Conservation (phyloP, 1,140 invertebrate species). For the Centruroides vittatus region DNA sequence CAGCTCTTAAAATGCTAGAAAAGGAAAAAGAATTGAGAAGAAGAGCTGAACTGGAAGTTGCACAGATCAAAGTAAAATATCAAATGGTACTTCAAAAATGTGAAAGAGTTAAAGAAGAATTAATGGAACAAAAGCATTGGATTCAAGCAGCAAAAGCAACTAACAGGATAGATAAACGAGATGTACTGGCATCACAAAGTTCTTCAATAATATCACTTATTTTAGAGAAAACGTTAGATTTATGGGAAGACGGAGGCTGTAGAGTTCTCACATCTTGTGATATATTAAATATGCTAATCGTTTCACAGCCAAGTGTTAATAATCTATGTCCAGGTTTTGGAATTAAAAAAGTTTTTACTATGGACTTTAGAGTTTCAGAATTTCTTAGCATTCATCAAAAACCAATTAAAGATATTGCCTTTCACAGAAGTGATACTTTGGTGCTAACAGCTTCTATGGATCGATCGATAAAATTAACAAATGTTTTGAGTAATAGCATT, state of each 20-base stretch:
- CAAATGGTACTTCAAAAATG: conserved; percentile 20
- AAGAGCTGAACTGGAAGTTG: conserved; percentile 35
- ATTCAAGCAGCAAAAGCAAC: conserved; percentile 5
- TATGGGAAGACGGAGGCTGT: conserved; percentile 44
- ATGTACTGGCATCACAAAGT: not conserved
- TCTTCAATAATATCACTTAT: not conserved
- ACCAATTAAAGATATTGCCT: conserved; percentile 57
- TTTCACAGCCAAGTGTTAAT: conserved; percentile 54
- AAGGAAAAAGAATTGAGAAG: conserved; percentile 29
- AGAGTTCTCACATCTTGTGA: conserved; percentile 56
- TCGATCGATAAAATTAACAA: conserved; percentile 53
- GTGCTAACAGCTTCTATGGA: conserved; percentile 60
- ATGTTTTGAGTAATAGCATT: conserved; percentile 33
- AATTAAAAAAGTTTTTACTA: conserved; percentile 41
- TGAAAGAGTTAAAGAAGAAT: conserved; percentile 27
- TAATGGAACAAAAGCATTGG: conserved; percentile 22
- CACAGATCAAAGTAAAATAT: conserved; percentile 29
- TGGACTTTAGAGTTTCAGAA: conserved; percentile 21
- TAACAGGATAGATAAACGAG: not conserved
- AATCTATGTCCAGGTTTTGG: conserved; percentile 55
- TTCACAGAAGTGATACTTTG: conserved; percentile 52
- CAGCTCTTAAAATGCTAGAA: conserved; percentile 37
- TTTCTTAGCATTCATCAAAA: conserved; percentile 49
- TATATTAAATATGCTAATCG: conserved; percentile 43
- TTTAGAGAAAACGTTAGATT: conserved; percentile 1